A percentile compares a stretch with the other conserved stretches of the same genome.
Evolutionary conservation across 2,797 vertebrate species (phyloP).

Genomic region (Gymnothorax reevesii): DNA sequence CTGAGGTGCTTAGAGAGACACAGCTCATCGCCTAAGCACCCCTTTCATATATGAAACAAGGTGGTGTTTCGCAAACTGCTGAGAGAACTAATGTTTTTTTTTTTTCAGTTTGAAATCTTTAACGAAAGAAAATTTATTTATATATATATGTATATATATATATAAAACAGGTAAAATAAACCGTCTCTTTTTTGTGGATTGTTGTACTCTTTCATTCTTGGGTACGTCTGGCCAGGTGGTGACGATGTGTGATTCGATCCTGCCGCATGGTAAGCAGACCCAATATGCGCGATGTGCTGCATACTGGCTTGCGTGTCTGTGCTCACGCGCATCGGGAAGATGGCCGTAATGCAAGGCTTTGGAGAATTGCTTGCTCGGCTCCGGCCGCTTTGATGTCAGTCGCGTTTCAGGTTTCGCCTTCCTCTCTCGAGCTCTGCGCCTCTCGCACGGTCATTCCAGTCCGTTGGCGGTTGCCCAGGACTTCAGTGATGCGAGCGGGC

Average conservation of each 20-base stretch:
- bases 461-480: background rate
- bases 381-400: background rate
- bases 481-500: background rate
- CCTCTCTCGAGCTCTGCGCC: background rate
- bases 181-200: constrained; percentile 20
- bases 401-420: background rate
- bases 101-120: background rate
- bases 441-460: background rate
- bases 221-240: constrained; percentile 29
- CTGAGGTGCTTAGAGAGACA: too few species aligned
- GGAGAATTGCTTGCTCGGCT: background rate
- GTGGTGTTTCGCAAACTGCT: too few species aligned
- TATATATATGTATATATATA: constrained; percentile 23
- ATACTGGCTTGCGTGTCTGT: background rate
- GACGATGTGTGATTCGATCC: constrained; percentile 47
- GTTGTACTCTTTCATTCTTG: constrained; percentile 20
- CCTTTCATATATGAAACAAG: too few species aligned
- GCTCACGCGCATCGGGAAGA: background rate
- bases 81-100: too few species aligned
- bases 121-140: constrained; percentile 21
- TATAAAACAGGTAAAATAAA: background rate
- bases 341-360: background rate
- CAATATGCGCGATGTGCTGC: constrained; percentile 62
- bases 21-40: too few species aligned
- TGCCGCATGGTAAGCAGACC: constrained; percentile 67